phyloP scores from a whole-genome alignment of 2,797 vertebrate species.

The Melanotaenia trifasciata region DNA sequence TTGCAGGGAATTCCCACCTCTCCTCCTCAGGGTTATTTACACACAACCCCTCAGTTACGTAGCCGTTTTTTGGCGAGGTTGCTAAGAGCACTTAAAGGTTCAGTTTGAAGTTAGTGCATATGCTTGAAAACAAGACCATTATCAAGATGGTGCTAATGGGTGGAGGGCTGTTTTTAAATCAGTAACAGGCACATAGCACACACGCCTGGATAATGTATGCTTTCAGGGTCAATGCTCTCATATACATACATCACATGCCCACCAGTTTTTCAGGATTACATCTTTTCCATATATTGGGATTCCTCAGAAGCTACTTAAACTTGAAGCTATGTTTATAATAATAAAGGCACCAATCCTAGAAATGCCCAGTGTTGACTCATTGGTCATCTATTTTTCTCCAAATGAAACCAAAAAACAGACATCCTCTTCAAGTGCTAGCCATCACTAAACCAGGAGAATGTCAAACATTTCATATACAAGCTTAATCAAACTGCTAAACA shows the following conservation, averaged over 20 bases:
- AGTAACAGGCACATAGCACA: slow-evolving; percentile 24
- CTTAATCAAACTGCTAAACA: neutral
- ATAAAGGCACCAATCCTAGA: slow-evolving; percentile 1
- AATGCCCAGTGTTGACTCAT: slow-evolving; percentile 19
- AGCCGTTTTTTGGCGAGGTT: slow-evolving; percentile 41
- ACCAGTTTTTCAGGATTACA: slow-evolving; percentile 11
- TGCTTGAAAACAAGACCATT: slow-evolving; percentile 39
- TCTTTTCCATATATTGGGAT: slow-evolving; percentile 6
- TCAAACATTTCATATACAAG: neutral
- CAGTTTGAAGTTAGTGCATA: slow-evolving; percentile 51
- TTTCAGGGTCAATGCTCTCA: slow-evolving; percentile 27
- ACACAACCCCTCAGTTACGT: slow-evolving; percentile 13
- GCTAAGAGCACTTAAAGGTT: slow-evolving; percentile 45
- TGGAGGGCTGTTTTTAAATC: slow-evolving; percentile 52
- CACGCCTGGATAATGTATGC: slow-evolving; percentile 38
- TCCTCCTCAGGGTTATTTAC: slow-evolving; percentile 13
- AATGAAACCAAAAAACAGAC: slow-evolving; percentile 11
- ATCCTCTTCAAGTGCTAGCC: neutral
- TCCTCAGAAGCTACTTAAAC: slow-evolving; percentile 9
- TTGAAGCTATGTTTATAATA: slow-evolving; percentile 10
- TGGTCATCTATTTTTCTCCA: neutral
- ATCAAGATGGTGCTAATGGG: slow-evolving; percentile 50
- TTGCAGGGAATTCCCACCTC: slow-evolving; percentile 56
- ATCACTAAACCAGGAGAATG: neutral
- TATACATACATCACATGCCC: neutral